Evolutionary conservation across 2,888 invertebrate species (phyloP).

Genomic region (Tetragonisca angustula): DNA sequence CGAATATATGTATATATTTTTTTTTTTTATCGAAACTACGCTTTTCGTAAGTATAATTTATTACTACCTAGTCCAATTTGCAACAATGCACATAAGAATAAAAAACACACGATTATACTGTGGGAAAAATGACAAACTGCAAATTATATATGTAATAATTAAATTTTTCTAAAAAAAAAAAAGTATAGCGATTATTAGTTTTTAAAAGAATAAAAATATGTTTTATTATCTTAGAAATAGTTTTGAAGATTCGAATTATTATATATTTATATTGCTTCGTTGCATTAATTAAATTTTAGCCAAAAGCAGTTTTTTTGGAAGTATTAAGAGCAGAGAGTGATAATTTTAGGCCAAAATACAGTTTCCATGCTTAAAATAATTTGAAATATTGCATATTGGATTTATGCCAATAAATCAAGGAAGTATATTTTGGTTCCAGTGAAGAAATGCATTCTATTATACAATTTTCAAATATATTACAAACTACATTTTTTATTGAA

Average conservation of each 20-base stretch:
- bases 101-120: not conserved
- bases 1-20: not conserved
- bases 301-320: not conserved
- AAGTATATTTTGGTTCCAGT: conserved; percentile 64
- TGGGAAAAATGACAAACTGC: not conserved
- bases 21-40: not conserved
- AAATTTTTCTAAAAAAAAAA: not conserved
- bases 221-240: not conserved
- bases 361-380: conserved; percentile 71
- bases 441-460: conserved; percentile 36
- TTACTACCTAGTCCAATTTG: not conserved
- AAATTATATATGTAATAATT: not conserved
- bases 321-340: not conserved
- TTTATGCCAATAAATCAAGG: conserved; percentile 70
- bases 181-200: not conserved
- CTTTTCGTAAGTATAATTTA: not conserved
- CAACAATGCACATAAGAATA: not conserved
- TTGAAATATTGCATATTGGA: conserved; percentile 73
- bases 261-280: not conserved
- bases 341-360: conserved; percentile 34
- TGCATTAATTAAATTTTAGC: not conserved
- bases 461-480: conserved; percentile 23
- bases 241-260: not conserved
- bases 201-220: not conserved
- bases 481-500: not conserved